phyloP scores from a whole-genome alignment of 2,113 vertebrate species.

The Notiomystis cincta region DNA sequence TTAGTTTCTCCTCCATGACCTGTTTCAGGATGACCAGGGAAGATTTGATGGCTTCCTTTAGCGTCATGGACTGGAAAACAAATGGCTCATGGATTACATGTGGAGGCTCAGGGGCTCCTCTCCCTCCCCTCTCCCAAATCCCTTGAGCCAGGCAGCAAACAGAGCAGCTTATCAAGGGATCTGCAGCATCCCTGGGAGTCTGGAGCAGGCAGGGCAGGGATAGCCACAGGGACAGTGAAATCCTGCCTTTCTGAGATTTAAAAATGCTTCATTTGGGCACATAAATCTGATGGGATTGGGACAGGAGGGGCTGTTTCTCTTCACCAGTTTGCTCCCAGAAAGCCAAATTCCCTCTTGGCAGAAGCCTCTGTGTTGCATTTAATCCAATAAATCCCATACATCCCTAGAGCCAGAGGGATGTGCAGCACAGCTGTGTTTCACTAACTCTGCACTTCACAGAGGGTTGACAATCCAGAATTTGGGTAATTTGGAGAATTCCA shows the following conservation, averaged over 20 bases:
- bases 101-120: neutral
- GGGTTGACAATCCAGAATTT: neutral
- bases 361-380: neutral
- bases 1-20: constrained; percentile 99
- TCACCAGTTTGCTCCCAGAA: neutral
- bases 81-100: neutral
- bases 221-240: neutral
- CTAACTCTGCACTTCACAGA: neutral
- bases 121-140: neutral
- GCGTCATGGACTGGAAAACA: constrained; percentile 90
- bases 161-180: neutral
- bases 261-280: neutral
- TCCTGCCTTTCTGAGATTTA: neutral
- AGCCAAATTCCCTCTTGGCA: neutral
- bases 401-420: neutral
- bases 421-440: neutral
- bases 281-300: neutral
- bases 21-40: constrained; percentile 97
- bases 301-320: neutral
- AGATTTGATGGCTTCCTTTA: constrained; percentile 98
- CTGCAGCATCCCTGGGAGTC: neutral
- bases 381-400: neutral
- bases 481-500: neutral
- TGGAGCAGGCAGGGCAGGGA: neutral
- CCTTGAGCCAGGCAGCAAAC: neutral